Percentiles rank a stretch among this genome's conserved stretches.
Evolutionary conservation across 2,888 invertebrate genomes (phyloP).

Genomic region (Conomelus anceps): DNA sequence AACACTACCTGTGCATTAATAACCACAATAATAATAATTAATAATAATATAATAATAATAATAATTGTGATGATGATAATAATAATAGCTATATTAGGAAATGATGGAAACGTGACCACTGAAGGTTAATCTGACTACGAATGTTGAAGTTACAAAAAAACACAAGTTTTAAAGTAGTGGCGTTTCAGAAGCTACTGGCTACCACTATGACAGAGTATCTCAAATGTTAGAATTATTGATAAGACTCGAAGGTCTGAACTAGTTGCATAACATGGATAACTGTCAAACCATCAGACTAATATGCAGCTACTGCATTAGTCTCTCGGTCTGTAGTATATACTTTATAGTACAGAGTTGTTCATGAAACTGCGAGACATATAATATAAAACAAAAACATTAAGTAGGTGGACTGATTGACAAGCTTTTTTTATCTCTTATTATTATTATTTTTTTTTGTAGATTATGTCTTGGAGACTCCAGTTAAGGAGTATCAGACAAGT

Average conservation of each 20-base stretch:
- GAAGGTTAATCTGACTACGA: neutral
- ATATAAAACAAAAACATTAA: too few relatives aligned
- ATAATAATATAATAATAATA: neutral
- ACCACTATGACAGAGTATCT: neutral
- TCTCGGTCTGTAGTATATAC: too few relatives aligned
- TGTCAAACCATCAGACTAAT: neutral
- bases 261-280: neutral
- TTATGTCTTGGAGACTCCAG: too few relatives aligned
- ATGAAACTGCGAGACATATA: too few relatives aligned
- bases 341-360: too few relatives aligned
- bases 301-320: neutral
- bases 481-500: too few relatives aligned
- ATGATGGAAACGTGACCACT: neutral
- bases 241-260: neutral
- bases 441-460: too few relatives aligned
- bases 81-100: neutral
- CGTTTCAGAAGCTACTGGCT: too few relatives aligned
- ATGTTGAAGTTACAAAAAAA: neutral
- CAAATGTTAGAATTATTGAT: neutral
- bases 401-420: too few relatives aligned
- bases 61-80: neutral
- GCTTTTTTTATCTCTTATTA: too few relatives aligned
- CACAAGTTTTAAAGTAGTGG: neutral
- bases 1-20: too few relatives aligned
- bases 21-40: too few relatives aligned